Percentiles rank a stretch among this genome's conserved stretches.
Conservation (phyloP, 2,888 invertebrate genomes). For the Platypus cylindrus region DNA sequence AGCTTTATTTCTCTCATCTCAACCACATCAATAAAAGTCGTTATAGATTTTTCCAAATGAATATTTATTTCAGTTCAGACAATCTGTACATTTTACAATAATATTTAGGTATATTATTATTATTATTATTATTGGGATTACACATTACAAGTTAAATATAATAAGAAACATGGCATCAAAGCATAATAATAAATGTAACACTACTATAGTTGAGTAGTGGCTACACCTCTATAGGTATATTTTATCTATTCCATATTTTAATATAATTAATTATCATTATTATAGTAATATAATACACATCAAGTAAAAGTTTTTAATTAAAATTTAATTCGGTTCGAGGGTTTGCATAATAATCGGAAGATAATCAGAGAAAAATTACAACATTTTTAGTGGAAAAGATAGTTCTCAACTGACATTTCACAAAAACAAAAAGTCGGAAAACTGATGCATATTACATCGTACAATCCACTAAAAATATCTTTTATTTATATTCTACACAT, state of each 20-base stretch:
- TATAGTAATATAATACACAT: constrained; percentile 2
- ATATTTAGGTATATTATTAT: constrained; percentile 36
- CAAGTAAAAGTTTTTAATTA: no score
- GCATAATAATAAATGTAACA: no score
- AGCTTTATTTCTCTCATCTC: no score
- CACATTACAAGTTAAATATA: constrained; percentile 35
- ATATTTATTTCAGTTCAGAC: constrained; percentile 41
- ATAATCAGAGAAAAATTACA: no score
- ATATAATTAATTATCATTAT: no score
- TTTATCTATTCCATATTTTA: constrained; percentile 26
- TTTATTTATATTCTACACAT: constrained; percentile 29
- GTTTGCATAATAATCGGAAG: no score
- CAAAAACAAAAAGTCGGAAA: no score
- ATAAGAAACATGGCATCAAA: constrained; percentile 39
- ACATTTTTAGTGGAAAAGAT: not conserved
- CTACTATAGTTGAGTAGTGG: constrained; percentile 28
- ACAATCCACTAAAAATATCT: constrained; percentile 29
- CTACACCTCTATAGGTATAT: constrained; percentile 31
- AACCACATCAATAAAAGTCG: no score
- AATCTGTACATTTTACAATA: constrained; percentile 38
- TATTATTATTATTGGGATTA: no score
- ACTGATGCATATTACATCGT: constrained; percentile 27
- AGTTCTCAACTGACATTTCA: no score
- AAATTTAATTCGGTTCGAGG: constrained; percentile 35
- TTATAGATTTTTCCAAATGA: constrained; percentile 36